Base-by-base conservation (phyloP, 1,140 invertebrate species). In the Drosophila novamexicana region DNA sequence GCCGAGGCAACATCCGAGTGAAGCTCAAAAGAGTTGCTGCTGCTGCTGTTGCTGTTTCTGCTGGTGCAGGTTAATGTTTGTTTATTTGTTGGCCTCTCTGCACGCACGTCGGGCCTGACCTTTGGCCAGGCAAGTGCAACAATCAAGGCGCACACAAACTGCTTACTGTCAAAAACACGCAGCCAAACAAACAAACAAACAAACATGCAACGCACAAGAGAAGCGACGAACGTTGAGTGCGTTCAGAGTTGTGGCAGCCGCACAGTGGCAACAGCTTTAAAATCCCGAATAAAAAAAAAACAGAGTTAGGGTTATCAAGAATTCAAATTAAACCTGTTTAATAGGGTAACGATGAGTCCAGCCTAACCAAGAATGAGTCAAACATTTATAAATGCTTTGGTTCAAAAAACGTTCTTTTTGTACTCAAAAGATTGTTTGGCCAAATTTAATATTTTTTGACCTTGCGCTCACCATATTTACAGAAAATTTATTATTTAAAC, bases 151-250 rank as follows among this genome's bases (percentile, higher is more conserved):
- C 82, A 88, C 82, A 79, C 77, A 66, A 78, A 78, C 72, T 69
- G 83, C 79, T 88, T 79, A 79, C 82, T 79, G 83, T 86, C 82
- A 86, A 86, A 86, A 86, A 86, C 82, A 88, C 76, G 79, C 82
- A 76, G 62, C 59, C 61, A 71, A 79, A 80, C 73, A 84, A 81
- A 82, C 75, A 81, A 72, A 67, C 76, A 67, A 69, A 74, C 74
- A 52, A 65, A 66, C 64, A 61, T 36, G 29, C 59, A 34, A 52
- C 36, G 32, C 56, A 66, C 61, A 40, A 39, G 40, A 53, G 49
- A 47, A 34, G 59, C 62, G 29, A 32, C 44, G 44, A 42, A 57
- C 29, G 62, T 52, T 54, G 34, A 71, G 59, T 40, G 22, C 39
- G 42, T 50, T 40, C 18, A 65, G 50, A 64, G 34, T 14, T 34